Conservation (phyloP, 2,113 vertebrate species). For the Dicerorhinus sumatrensis region DNA sequence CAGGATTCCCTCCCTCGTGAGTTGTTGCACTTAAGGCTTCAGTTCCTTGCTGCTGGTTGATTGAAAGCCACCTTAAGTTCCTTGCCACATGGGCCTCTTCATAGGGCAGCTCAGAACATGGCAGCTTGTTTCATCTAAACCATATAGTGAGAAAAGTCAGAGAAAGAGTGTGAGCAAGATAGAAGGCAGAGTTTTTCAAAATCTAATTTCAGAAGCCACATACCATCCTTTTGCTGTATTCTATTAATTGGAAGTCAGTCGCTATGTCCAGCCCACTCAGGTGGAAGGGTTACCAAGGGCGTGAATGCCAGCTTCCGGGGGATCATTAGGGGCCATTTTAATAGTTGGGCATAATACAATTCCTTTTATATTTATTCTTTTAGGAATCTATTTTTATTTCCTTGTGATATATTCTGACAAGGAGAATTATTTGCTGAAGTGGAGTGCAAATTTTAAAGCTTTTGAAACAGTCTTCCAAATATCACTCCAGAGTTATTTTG, state of each 20-base stretch:
- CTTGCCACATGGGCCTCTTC: background rate
- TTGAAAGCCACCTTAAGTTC: background rate
- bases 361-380: background rate
- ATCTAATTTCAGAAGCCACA: background rate
- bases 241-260: background rate
- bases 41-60: background rate
- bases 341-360: background rate
- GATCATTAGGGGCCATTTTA: background rate
- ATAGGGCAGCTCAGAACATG: background rate
- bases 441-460: background rate
- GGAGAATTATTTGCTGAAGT: slow-evolving; percentile 18
- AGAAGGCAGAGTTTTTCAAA: background rate
- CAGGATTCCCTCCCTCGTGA: background rate
- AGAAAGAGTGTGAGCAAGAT: background rate
- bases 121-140: background rate
- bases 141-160: background rate
- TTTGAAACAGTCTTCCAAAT: slow-evolving; percentile 40
- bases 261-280: background rate
- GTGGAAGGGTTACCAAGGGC: background rate
- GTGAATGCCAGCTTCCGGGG: background rate
- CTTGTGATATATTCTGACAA: background rate
- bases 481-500: slow-evolving; percentile 15
- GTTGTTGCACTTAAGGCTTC: background rate
- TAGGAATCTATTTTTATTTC: background rate
- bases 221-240: background rate